A percentile compares a stretch with the other conserved stretches of the same genome.
Evolutionary conservation across 2,797 vertebrate genomes (phyloP).

Genomic region (Acridotheres tristis): DNA sequence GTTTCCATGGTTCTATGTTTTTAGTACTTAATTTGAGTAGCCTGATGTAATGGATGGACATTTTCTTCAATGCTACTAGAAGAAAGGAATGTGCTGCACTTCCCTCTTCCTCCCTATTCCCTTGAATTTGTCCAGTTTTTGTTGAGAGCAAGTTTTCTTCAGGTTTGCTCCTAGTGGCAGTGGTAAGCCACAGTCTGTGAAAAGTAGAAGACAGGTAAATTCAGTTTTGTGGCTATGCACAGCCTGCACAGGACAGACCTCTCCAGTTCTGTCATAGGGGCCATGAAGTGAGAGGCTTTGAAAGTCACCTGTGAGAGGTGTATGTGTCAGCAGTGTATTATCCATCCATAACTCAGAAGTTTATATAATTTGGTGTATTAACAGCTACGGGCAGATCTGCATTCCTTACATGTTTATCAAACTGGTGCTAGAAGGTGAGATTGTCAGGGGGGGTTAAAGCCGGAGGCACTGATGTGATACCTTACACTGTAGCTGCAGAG

Average conservation of each 20-base stretch:
- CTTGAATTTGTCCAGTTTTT: not conserved
- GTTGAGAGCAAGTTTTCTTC: not conserved
- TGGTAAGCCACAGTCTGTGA: not conserved
- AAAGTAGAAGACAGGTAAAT: not conserved
- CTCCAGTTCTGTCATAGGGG: not conserved
- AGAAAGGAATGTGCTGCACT: not conserved
- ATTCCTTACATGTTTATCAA: not conserved
- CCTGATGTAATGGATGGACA: not conserved
- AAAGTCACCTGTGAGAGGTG: not conserved
- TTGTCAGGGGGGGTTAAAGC: not conserved
- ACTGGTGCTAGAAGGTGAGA: not conserved
- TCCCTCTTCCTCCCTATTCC: not conserved
- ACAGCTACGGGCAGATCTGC: not conserved
- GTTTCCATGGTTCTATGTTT: not conserved
- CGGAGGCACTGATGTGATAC: accelerated
- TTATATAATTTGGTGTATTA: not conserved
- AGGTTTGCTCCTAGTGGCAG: not conserved
- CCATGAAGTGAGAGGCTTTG: not conserved
- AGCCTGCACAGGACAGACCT: not conserved
- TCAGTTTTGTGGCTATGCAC: not conserved
- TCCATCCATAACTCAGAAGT: not conserved
- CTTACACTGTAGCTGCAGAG: not conserved
- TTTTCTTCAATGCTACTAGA: not conserved
- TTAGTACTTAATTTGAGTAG: not conserved
- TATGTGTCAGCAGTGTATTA: not conserved